These are phyloP conservation scores for Cryptoblepharus egeriae DNA, from an alignment of 2,797 vertebrate genomes.

Conservation along the genomic window DNA sequence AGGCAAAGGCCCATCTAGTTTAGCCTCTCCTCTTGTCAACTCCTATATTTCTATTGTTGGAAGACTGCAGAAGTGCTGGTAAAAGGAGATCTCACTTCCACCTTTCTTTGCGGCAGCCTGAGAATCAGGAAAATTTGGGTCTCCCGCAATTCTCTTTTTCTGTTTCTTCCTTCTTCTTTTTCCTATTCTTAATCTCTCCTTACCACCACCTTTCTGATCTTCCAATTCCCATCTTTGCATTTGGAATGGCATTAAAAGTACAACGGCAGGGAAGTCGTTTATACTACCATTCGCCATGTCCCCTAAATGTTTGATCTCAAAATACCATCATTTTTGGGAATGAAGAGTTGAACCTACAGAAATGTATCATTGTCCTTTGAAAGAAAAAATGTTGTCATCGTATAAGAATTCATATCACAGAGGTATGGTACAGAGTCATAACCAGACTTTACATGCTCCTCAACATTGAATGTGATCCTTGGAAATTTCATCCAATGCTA, in stretches of 20 bases:
- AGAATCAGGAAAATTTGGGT: no score
- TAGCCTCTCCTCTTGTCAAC: not conserved
- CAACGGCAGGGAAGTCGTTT: not conserved
- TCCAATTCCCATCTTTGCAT: not conserved
- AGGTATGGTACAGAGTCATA: constrained; percentile 20
- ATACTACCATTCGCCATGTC: not conserved
- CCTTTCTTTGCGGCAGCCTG: not conserved
- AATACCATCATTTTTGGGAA: not conserved
- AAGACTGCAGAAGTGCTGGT: not conserved
- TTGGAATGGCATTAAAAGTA: no score
- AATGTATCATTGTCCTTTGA: not conserved
- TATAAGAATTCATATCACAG: not conserved
- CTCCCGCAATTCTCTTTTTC: no score
- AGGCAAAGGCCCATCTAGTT: no score
- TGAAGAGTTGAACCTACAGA: not conserved
- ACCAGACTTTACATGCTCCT: constrained; percentile 15
- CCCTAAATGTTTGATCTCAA: not conserved
- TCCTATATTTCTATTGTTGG: not conserved
- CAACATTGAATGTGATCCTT: constrained; percentile 12
- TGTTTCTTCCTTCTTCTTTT: not conserved
- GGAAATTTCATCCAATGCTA: constrained; percentile 32
- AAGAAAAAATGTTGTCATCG: not conserved
- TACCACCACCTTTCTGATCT: no score
- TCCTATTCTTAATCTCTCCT: no score
- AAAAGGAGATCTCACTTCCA: no score